These are phyloP conservation scores for Aix galericulata DNA, from an alignment of 2,113 vertebrate genomes.

Conservation along the genomic window DNA sequence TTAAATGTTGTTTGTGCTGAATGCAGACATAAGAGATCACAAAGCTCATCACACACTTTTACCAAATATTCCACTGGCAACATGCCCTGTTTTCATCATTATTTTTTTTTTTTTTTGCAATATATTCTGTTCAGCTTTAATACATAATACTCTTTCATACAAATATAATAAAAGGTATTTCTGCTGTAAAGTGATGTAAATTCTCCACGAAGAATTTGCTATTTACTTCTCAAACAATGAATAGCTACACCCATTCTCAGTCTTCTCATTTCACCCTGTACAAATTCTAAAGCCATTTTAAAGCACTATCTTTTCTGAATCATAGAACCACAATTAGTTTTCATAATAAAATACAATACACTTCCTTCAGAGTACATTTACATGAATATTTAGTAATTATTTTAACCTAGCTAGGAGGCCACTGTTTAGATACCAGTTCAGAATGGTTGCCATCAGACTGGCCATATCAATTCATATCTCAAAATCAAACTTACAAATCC, in stretches of 20 bases:
- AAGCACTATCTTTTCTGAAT: background rate
- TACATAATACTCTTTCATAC: background rate
- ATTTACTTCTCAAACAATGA: background rate
- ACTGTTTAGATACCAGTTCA: background rate
- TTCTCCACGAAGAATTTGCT: background rate
- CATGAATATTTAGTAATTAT: background rate
- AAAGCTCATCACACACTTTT: background rate
- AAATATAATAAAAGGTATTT: background rate
- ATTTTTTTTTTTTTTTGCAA: background rate
- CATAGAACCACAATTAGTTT: background rate
- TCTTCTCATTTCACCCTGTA: background rate
- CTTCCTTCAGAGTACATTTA: background rate
- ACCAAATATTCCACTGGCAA: background rate
- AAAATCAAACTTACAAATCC: background rate
- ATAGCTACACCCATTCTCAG: background rate
- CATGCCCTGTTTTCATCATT: background rate
- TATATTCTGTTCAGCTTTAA: background rate
- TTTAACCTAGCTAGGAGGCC: background rate
- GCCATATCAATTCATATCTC: background rate
- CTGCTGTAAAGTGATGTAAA: background rate
- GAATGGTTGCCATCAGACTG: background rate
- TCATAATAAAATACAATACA: background rate
- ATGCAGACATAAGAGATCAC: background rate
- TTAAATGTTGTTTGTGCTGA: background rate
- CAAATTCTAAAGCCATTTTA: background rate